Base-by-base conservation (phyloP, 30 jellyfish, hydroid and myxozoan genomes). In the Turritopsis rubra region DNA sequence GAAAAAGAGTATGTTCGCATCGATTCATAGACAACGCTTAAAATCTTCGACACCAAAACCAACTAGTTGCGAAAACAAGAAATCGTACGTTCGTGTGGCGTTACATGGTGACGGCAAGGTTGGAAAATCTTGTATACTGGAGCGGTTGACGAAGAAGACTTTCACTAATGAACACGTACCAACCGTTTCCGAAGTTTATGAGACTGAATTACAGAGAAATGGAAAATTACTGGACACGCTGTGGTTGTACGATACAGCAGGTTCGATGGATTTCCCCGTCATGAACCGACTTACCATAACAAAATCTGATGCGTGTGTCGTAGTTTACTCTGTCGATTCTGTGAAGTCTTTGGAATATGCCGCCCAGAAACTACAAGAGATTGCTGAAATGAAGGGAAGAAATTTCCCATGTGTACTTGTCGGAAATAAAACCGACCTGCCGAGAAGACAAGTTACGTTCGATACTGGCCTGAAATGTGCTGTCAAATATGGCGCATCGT, bases 351-450 rank as follows among this genome's bases (percentile, higher is more conserved):
- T 82, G 73, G 72, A 23, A 31, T 31, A 20, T 13, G 88, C 88
- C 1, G 83, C 65, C 0, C 70, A 71, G 21, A 29, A 24, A 66
- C 1, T 82, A 16, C 22, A 21, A 24, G 88, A 82, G 52, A 71
- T 82, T n/a, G 29, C 52, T 24, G 21, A 82, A 24, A 30, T 65
- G 52, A 82, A 82, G 71, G 88, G 83, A 66, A 28, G 24, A 3
- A 27, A 1, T 65, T 82, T 82, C 70, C 88, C 88, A 18, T 82
- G 88, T 71, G 81, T 82, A 18, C 65, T 82, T 29, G 88, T 82
- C 22, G 88, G 88, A 18, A 82, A 82, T 66, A 71, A 82, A 66
- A 29, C 41, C 70, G 88, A 82, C 88, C 21, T 31, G 17, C 66
- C 29, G 21, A 17, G 26, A 9, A 20, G 88, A 16, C 31, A 66